Conservation (phyloP, 2,888 invertebrate genomes). For the Willowsia nigromaculata region DNA sequence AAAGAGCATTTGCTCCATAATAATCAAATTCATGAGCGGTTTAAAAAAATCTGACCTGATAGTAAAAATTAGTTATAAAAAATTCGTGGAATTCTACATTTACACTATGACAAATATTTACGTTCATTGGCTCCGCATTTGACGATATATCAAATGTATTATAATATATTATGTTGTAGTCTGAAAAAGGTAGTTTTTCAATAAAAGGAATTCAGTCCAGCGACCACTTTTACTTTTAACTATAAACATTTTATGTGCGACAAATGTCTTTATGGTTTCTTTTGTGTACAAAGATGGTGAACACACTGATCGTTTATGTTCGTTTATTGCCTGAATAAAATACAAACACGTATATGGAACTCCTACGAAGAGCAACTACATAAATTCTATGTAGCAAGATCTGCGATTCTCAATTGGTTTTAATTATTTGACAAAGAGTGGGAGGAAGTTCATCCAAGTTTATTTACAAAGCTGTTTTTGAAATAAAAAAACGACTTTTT, state of each 20-base stretch:
- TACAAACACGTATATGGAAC: neutral
- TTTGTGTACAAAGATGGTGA: constrained; percentile 18
- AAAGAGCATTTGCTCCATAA: too few relatives aligned
- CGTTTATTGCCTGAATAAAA: constrained; percentile 9
- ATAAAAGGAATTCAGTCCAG: neutral
- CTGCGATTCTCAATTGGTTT: constrained; percentile 46
- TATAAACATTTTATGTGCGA: constrained; percentile 29
- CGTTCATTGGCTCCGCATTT: neutral
- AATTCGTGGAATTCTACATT: too few relatives aligned
- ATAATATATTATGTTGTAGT: too few relatives aligned
- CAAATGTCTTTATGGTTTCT: constrained; percentile 22
- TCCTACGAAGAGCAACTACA: neutral
- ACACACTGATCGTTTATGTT: neutral
- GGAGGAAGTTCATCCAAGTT: constrained; percentile 35
- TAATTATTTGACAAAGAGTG: constrained; percentile 62
- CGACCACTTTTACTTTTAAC: constrained; percentile 28
- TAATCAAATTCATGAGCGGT: too few relatives aligned
- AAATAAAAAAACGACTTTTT: neutral
- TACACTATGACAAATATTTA: too few relatives aligned
- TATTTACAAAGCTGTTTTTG: constrained; percentile 36
- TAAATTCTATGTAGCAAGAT: constrained; percentile 16
- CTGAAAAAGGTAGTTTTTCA: neutral
- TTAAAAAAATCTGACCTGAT: too few relatives aligned
- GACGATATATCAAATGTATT: too few relatives aligned
- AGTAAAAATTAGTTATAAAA: too few relatives aligned